These are phyloP conservation scores for Halocaridina rubra DNA, from an alignment of 2,888 invertebrate genomes.

Conservation along the genomic window DNA sequence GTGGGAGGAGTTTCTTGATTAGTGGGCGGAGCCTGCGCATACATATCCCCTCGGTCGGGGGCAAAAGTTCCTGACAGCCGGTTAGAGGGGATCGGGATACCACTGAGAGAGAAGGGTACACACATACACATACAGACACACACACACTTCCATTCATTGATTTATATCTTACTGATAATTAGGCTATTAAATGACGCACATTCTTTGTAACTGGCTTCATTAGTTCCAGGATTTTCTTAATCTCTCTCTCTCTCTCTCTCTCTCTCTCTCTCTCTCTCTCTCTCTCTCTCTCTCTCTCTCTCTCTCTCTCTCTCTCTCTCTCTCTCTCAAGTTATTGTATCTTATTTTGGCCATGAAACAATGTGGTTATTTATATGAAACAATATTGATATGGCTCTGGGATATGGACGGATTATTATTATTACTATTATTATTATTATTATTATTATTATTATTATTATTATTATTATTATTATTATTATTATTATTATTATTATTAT, in stretches of 20 bases:
- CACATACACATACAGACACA: not conserved
- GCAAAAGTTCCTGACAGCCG: constrained; percentile 29
- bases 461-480: too few relatives aligned
- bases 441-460: too few relatives aligned
- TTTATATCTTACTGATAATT: not conserved
- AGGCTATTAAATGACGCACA: not conserved
- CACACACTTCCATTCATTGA: not conserved
- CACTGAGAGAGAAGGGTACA: not conserved
- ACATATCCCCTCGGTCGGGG: constrained; percentile 7
- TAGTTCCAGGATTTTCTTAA: not conserved
- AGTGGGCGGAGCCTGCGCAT: constrained; percentile 49
- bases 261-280: not conserved
- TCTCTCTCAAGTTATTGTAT: too few relatives aligned
- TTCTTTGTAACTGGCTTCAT: not conserved
- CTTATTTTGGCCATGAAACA: too few relatives aligned
- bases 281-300: not conserved
- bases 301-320: too few relatives aligned
- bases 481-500: too few relatives aligned
- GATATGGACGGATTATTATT: too few relatives aligned
- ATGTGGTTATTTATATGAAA: too few relatives aligned
- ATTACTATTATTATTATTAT: too few relatives aligned
- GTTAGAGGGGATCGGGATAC: constrained; percentile 33
- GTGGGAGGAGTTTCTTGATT: constrained; percentile 39
- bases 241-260: not conserved
- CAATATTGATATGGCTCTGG: too few relatives aligned